Conservation (phyloP, 2,113 vertebrate species). For the Brienomyrus longianalis region DNA sequence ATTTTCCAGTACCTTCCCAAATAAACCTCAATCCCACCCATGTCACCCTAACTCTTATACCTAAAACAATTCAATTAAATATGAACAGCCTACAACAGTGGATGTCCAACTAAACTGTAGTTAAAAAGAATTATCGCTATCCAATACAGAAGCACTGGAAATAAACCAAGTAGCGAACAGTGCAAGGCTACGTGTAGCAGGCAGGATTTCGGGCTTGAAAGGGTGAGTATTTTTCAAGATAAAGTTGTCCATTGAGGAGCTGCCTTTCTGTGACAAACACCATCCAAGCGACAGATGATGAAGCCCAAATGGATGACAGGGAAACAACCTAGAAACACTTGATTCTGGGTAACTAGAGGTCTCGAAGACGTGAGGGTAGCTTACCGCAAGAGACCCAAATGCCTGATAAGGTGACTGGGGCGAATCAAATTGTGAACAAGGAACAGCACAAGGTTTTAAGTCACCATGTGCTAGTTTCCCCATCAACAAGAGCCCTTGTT, state of each 20-base stretch:
- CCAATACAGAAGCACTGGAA: background rate
- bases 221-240: background rate
- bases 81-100: background rate
- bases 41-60: background rate
- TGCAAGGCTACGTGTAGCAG: background rate
- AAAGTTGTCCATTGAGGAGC: background rate
- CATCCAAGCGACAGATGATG: background rate
- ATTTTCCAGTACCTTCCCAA: slow-evolving; percentile 8
- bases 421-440: background rate
- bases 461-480: background rate
- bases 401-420: background rate
- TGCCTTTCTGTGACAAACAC: background rate
- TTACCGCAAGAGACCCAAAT: background rate
- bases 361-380: background rate
- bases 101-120: background rate
- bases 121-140: background rate
- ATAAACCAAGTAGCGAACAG: background rate
- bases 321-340: background rate
- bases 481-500: background rate
- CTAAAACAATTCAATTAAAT: slow-evolving; percentile 4
- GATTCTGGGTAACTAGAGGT: background rate
- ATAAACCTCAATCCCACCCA: background rate
- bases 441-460: background rate
- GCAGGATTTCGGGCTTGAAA: background rate
- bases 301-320: background rate